phyloP scores from a whole-genome alignment of 1,140 invertebrate genomes.

The honey bee (Apis mellifera) region DNA sequence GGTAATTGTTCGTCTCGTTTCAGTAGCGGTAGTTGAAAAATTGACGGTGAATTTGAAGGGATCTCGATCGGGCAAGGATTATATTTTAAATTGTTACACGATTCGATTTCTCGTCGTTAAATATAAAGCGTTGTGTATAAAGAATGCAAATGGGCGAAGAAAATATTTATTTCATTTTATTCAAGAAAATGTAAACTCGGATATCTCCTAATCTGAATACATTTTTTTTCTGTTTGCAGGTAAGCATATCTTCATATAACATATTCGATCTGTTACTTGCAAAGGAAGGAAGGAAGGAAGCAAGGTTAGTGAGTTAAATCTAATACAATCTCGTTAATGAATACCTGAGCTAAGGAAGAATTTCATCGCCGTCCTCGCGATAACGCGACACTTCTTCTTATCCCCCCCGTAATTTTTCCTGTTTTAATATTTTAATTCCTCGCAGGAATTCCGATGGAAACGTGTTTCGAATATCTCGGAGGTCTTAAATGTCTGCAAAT shows the following conservation, averaged over 20 bases:
- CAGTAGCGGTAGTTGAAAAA: too few relatives aligned
- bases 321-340: constrained; percentile 19
- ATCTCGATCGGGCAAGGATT: too few relatives aligned
- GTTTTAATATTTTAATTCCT: constrained; percentile 56
- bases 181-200: not conserved
- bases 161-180: too few relatives aligned
- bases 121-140: too few relatives aligned
- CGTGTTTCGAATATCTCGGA: constrained; percentile 37
- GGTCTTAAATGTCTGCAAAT: constrained; percentile 8
- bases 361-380: constrained; percentile 14
- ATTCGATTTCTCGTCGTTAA: too few relatives aligned
- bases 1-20: not conserved
- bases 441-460: constrained; percentile 29
- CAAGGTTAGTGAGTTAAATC: not conserved
- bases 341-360: constrained; percentile 27
- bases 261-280: not conserved
- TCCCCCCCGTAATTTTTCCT: not conserved
- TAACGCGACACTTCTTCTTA: constrained; percentile 21
- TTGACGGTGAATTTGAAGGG: not conserved
- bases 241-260: constrained; percentile 55
- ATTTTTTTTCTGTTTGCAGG: constrained; percentile 75
- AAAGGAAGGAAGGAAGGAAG: too few relatives aligned
- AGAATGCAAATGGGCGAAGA: not conserved
- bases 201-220: too few relatives aligned
- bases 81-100: too few relatives aligned